Conservation (phyloP, 2,888 invertebrate species). For the Minunthozetes semirufus region DNA sequence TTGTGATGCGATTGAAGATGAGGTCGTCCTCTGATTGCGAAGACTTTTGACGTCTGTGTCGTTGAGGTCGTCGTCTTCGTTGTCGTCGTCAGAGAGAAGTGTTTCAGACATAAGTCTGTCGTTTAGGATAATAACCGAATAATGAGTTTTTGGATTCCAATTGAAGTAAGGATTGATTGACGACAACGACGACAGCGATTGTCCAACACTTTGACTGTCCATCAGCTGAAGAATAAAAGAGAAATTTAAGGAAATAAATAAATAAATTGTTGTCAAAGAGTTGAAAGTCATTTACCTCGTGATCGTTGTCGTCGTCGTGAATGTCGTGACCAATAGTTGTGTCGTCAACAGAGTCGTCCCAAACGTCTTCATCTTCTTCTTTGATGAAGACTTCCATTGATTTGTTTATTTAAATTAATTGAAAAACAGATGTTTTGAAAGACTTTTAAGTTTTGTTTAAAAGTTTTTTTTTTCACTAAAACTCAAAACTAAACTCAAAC, state of each 20-base stretch:
- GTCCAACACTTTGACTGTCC: not conserved
- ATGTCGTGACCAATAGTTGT: not conserved
- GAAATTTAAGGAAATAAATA: too few relatives aligned
- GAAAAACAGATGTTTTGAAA: not conserved
- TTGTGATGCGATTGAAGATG: too few relatives aligned
- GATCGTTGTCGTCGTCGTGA: not conserved
- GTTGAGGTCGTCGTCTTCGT: not conserved
- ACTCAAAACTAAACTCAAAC: too few relatives aligned
- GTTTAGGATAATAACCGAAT: slow-evolving; percentile 28
- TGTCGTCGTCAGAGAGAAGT: slow-evolving; percentile 1
- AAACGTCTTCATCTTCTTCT: not conserved
- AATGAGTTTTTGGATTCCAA: not conserved
- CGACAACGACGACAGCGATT: too few relatives aligned
- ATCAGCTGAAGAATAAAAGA: too few relatives aligned
- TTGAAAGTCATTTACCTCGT: not conserved
- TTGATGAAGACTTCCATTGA: not conserved
- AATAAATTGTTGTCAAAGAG: too few relatives aligned
- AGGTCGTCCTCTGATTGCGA: not conserved
- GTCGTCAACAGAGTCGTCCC: not conserved
- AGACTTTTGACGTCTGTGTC: not conserved
- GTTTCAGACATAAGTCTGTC: slow-evolving; percentile 35
- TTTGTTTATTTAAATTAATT: too few relatives aligned
- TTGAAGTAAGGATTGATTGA: not conserved
- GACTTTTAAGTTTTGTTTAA: not conserved
- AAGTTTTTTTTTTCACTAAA: too few relatives aligned